A percentile compares a stretch with the other conserved stretches of the same genome.
phyloP scores from a whole-genome alignment of 2,113 vertebrate species.

The Bombycilla garrulus region DNA sequence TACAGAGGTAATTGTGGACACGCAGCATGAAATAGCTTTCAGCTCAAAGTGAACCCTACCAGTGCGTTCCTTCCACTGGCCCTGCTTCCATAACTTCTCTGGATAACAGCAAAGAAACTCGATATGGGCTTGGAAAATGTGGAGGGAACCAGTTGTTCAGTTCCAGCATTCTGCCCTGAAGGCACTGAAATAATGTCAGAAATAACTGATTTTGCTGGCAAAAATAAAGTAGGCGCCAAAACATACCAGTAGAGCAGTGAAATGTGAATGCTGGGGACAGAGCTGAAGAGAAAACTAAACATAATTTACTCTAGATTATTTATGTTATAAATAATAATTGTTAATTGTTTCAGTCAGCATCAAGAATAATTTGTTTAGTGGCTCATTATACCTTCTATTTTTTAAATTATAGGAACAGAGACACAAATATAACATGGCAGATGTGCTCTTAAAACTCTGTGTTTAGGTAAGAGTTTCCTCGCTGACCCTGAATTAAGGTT shows the following conservation, averaged over 20 bases:
- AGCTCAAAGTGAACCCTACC: neutral
- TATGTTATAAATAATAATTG: neutral
- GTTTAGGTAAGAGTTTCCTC: constrained; percentile 7
- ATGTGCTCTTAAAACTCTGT: neutral
- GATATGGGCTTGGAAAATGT: neutral
- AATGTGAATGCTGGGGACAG: neutral
- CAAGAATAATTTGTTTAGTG: neutral
- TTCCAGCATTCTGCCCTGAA: neutral
- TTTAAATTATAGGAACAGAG: neutral
- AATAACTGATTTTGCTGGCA: neutral
- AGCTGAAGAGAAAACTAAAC: neutral
- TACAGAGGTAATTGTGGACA: neutral
- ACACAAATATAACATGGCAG: neutral
- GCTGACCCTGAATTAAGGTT: neutral
- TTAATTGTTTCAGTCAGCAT: neutral
- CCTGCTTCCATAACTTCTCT: neutral
- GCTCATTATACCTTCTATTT: neutral
- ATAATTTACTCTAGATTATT: neutral
- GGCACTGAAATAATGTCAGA: constrained; percentile 15
- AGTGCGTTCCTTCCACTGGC: neutral
- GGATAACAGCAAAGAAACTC: neutral
- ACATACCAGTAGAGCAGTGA: neutral
- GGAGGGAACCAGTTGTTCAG: neutral
- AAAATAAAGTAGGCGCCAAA: constrained; percentile 16
- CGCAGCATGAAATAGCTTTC: neutral